Conservation (phyloP, 2,888 invertebrate genomes). For the Nomada hirtipes region DNA sequence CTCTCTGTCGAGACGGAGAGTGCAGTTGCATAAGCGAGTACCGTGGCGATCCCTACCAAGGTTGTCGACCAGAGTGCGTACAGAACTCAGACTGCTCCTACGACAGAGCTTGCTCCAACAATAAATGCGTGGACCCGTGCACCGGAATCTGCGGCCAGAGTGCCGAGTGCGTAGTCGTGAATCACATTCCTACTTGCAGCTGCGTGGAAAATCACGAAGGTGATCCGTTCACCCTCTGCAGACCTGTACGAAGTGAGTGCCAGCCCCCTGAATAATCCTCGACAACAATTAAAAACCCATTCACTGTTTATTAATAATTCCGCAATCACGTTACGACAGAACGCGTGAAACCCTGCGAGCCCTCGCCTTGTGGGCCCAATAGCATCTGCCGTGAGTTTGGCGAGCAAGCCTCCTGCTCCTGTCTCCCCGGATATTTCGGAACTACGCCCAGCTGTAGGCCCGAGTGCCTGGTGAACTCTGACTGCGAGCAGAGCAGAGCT, state of each 20-base stretch:
- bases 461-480: constrained; percentile 86
- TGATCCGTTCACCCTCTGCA: constrained; percentile 86
- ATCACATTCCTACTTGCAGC: constrained; percentile 88
- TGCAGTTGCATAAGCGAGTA: constrained; percentile 83
- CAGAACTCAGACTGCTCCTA: constrained; percentile 91
- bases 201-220: constrained; percentile 86
- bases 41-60: constrained; percentile 85
- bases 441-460: constrained; percentile 85
- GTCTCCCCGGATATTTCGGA: constrained; percentile 85
- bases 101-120: constrained; percentile 91
- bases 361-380: constrained; percentile 85
- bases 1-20: constrained; percentile 86
- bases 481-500: constrained; percentile 86
- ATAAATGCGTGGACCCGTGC: constrained; percentile 93
- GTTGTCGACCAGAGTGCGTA: constrained; percentile 93
- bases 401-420: constrained; percentile 85
- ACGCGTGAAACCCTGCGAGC: constrained; percentile 81
- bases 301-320: constrained; percentile 21
- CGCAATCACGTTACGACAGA: constrained; percentile 47
- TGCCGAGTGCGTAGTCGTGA: constrained; percentile 91
- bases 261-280: background rate
- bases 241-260: constrained; percentile 79
- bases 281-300: background rate
- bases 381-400: constrained; percentile 85
- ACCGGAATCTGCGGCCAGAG: constrained; percentile 91